phyloP scores from a whole-genome alignment of 2,888 invertebrate genomes.

The Panzeria rudis region DNA sequence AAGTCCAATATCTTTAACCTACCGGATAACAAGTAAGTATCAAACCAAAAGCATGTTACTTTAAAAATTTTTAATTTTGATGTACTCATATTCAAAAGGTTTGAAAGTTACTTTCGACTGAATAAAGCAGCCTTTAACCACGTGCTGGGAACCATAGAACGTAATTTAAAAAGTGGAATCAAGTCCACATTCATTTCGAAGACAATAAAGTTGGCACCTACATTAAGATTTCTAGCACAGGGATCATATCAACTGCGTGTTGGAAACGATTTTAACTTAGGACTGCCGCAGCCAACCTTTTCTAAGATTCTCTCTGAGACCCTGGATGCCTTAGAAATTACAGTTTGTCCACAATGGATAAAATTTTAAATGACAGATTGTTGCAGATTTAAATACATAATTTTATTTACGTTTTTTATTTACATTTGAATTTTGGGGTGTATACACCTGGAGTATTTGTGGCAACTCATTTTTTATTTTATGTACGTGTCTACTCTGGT shows the following conservation, averaged over 20 bases:
- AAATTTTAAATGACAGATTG: neutral
- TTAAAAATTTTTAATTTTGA: neutral
- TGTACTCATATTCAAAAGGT: neutral
- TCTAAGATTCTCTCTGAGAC: neutral
- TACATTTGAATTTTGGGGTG: too few relatives aligned
- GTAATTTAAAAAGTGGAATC: neutral
- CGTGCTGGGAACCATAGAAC: neutral
- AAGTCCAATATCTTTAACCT: neutral
- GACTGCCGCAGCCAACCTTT: neutral
- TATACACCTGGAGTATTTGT: neutral
- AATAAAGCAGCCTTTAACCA: neutral
- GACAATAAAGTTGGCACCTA: neutral
- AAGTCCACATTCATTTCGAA: neutral
- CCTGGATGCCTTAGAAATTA: neutral
- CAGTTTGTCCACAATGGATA: neutral
- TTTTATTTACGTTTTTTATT: too few relatives aligned
- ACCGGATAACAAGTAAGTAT: neutral
- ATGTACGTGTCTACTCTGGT: too few relatives aligned
- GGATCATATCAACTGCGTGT: neutral
- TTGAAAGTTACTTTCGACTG: neutral
- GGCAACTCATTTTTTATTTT: too few relatives aligned
- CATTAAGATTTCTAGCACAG: neutral
- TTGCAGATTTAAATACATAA: too few relatives aligned
- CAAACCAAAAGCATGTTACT: neutral
- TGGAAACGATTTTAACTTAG: neutral